Base-by-base conservation (phyloP, 2,888 invertebrate species). In the Anaspis maculata region DNA sequence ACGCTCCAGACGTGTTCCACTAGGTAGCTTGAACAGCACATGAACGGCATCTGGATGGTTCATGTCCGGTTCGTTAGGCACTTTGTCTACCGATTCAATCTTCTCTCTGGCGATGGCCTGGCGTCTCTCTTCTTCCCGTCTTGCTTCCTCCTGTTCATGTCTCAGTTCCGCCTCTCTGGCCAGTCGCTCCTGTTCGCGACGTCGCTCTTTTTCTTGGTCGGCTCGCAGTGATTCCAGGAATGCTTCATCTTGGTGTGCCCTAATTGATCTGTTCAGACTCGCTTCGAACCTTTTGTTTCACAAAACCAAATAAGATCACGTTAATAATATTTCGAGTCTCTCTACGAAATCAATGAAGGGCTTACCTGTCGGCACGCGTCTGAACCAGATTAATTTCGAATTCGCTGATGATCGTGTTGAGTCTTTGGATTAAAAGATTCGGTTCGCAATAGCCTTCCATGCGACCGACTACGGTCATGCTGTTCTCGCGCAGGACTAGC, bases 171-270 rank as follows among this genome's bases (percentile, higher is more conserved):
- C 73, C 42, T 73, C 71, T 12, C 70, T 70, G 32, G 67, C 66
- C 9, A 65, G 54, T 25, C 61, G 70, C 47, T 77, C 77, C 42
- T 77, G 73, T 46, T 74, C 73, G 21, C 78, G 73, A 28, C 70
- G 70, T 1, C 86, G 73, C 62, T 95, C 95, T 67, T 96, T 96
- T 64, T 94, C 92, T 63, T 94, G 92, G 66, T 97, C 96, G 0
- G 90, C 91, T 23, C 80, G 74, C 23, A 96, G 68, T 3, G 94
- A 94, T 62, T 87, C 87, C 59, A 84, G 76, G 60, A 94, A 97
- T 1, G 95, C 96, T 60, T 85, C 85, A 64, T 97, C 96, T 61
- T 97, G 96, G 45, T 94, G 82, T 30, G 83, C 82, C 16, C 96
- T 75, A 29, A 96, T 68, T 0, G 86, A 83, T 49, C 90, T 87